Percentiles rank a stretch among this genome's conserved stretches.
phyloP scores from a whole-genome alignment of 1,140 invertebrate species.

The Drosophila mojavensis region DNA sequence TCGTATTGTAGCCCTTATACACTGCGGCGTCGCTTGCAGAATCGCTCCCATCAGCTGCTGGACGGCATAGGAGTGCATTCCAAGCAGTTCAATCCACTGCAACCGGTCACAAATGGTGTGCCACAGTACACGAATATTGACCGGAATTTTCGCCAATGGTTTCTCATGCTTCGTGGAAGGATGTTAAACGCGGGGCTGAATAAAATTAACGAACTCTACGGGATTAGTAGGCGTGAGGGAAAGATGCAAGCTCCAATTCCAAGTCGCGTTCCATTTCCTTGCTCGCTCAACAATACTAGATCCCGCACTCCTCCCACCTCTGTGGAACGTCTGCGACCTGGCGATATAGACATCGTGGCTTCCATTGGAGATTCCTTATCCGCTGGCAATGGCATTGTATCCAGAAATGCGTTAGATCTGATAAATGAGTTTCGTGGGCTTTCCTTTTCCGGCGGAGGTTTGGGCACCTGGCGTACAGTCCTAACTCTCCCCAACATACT shows the following conservation, averaged over 20 bases:
- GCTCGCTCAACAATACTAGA: conserved; percentile 66
- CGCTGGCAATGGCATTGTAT: conserved; percentile 86
- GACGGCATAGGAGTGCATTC: conserved; percentile 51
- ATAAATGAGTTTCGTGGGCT: conserved; percentile 73
- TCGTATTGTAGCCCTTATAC: not conserved
- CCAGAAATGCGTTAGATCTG: conserved; percentile 59
- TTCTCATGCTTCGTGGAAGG: conserved; percentile 36
- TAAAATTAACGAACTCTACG: conserved; percentile 41
- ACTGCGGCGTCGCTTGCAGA: conserved; percentile 36
- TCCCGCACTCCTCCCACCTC: conserved; percentile 84
- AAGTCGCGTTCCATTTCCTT: conserved; percentile 48
- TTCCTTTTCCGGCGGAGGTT: conserved; percentile 85
- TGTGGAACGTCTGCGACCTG: conserved; percentile 86
- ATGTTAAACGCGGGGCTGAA: conserved; percentile 40
- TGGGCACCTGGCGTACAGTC: conserved; percentile 86
- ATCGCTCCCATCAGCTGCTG: conserved; percentile 58
- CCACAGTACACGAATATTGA: conserved; percentile 60
- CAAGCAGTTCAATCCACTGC: conserved; percentile 28
- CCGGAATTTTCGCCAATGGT: conserved; percentile 39
- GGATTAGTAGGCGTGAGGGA: conserved; percentile 42
- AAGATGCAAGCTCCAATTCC: conserved; percentile 54
- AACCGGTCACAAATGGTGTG: conserved; percentile 32
- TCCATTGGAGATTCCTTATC: conserved; percentile 89
- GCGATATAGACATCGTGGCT: conserved; percentile 88
- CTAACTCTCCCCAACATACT: conserved; percentile 86